Conservation (phyloP, 1,140 invertebrate genomes). For the Drosophila nebulosa region DNA sequence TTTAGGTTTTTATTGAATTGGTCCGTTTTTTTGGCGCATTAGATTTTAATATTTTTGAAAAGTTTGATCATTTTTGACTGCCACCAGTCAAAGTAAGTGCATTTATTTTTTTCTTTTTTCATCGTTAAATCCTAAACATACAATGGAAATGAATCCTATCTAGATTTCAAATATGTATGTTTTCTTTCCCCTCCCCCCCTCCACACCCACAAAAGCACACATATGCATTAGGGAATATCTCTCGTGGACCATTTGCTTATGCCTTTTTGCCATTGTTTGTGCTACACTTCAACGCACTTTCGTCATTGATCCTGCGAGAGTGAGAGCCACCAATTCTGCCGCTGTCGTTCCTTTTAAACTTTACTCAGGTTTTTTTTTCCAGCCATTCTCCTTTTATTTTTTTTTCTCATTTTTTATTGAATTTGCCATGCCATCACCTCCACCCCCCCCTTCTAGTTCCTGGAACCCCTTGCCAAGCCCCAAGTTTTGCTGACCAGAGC, state of each 20-base stretch:
- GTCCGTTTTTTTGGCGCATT: not conserved
- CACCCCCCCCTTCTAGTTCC: too few relatives aligned
- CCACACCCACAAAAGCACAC: not conserved
- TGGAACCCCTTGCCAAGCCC: not conserved
- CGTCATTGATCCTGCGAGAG: constrained; percentile 61
- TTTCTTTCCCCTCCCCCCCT: not conserved
- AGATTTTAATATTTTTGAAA: not conserved
- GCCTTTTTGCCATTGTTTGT: constrained; percentile 70
- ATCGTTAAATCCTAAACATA: constrained; percentile 1
- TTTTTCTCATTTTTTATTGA: constrained; percentile 63
- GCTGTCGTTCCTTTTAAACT: constrained; percentile 7
- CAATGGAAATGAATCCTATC: constrained; percentile 20
- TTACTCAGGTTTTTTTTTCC: constrained; percentile 13
- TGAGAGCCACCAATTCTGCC: constrained; percentile 1
- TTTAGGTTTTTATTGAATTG: not conserved
- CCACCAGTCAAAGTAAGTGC: not conserved
- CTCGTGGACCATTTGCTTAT: constrained; percentile 53
- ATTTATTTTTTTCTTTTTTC: constrained; percentile 3
- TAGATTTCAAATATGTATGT: constrained; percentile 36
- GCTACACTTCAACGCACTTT: constrained; percentile 77
- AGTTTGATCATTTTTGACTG: not conserved
- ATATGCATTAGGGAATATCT: constrained; percentile 19
- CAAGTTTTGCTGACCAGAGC: constrained; percentile 29
- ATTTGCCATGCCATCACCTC: constrained; percentile 36
- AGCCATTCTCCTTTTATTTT: constrained; percentile 6